Evolutionary conservation across 2,888 invertebrate species (phyloP).

Genomic region (Diarsia mendica): DNA sequence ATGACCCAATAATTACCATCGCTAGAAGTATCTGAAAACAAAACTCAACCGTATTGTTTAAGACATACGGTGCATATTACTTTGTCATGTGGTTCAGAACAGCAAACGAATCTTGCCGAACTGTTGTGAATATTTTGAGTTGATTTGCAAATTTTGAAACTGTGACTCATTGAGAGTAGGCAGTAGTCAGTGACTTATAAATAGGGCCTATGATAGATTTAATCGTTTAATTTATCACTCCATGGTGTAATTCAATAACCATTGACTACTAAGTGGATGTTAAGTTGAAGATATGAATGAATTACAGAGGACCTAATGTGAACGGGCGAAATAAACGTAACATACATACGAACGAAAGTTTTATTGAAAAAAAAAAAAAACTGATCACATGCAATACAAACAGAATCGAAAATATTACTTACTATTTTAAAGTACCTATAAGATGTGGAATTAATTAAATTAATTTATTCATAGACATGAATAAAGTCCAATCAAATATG

Average conservation of each 20-base stretch:
- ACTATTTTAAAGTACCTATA: no score
- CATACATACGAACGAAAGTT: no score
- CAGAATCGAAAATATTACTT: no score
- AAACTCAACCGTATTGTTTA: background rate
- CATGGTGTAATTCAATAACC: conserved; percentile 74
- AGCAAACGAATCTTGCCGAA: conserved; percentile 42
- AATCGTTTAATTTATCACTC: conserved; percentile 79
- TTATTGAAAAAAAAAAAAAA: no score
- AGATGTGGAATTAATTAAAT: no score
- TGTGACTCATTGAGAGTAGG: conserved; percentile 71
- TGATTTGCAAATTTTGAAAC: conserved; percentile 74
- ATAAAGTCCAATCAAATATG: no score
- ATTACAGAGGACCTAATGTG: conserved; percentile 6
- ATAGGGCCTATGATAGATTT: conserved; percentile 70
- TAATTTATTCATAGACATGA: no score
- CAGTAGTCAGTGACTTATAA: conserved; percentile 72
- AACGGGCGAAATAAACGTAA: background rate
- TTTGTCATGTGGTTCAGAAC: conserved; percentile 4
- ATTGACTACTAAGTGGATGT: conserved; percentile 60
- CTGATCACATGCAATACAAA: no score
- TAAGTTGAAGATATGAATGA: conserved; percentile 54
- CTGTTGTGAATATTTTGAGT: conserved; percentile 65
- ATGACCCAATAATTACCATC: conserved; percentile 52
- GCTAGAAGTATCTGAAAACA: background rate
- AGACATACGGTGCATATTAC: conserved; percentile 15